Evolutionary conservation across 2,797 vertebrate genomes (phyloP).

Genomic region (Todus mexicanus): DNA sequence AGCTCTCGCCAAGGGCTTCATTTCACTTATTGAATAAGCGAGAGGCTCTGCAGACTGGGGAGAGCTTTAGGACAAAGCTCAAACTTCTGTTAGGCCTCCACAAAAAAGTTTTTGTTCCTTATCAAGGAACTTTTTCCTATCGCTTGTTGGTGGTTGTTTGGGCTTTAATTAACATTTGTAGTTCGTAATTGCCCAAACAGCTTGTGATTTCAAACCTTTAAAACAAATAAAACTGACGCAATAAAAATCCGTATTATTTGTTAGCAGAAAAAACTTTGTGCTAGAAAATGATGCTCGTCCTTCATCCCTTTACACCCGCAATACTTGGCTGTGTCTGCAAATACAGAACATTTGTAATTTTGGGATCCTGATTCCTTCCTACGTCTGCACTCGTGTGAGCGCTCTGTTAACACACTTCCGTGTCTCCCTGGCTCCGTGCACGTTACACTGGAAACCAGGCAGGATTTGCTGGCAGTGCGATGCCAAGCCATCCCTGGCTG

Average conservation of each 20-base stretch:
- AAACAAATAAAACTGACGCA: neutral
- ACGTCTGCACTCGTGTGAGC: neutral
- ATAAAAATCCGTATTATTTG: neutral
- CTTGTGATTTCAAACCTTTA: neutral
- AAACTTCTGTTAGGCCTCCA: constrained; percentile 35
- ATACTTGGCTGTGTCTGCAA: neutral
- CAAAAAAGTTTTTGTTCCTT: constrained; percentile 51
- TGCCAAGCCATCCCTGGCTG: neutral
- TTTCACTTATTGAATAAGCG: constrained; percentile 61
- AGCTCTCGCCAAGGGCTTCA: constrained; percentile 52
- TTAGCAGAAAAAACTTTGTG: neutral
- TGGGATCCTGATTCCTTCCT: neutral
- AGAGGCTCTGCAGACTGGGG: constrained; percentile 29
- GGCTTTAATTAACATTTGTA: neutral
- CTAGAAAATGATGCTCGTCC: neutral
- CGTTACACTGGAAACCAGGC: neutral
- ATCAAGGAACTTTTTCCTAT: neutral
- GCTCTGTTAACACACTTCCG: neutral
- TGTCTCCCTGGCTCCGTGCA: neutral
- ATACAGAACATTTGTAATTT: accelerated
- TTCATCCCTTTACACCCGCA: neutral
- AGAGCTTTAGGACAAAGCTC: constrained; percentile 44
- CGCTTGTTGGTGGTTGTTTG: neutral
- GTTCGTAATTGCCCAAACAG: neutral
- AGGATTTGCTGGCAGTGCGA: neutral